Evolutionary conservation across 2,113 vertebrate species (phyloP).

Genomic region (Nanger granti): DNA sequence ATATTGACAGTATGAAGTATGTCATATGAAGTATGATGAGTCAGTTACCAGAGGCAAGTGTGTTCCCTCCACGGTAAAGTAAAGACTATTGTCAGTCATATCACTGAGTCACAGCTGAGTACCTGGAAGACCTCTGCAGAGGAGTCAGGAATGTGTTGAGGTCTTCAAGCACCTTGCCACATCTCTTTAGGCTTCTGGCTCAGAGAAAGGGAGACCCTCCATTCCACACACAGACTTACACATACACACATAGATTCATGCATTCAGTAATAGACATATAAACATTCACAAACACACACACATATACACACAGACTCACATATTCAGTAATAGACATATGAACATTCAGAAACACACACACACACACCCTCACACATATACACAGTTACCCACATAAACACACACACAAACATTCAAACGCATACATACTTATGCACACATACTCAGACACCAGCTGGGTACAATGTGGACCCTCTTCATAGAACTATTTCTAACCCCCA

Average conservation of each 20-base stretch:
- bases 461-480: neutral
- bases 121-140: neutral
- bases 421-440: neutral
- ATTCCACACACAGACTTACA: neutral
- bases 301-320: too few relatives aligned
- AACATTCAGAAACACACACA: too few relatives aligned
- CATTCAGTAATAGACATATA: neutral
- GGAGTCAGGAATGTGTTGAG: neutral
- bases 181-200: neutral
- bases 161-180: neutral
- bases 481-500: neutral
- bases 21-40: neutral
- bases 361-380: neutral
- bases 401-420: neutral
- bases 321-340: too few relatives aligned
- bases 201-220: neutral
- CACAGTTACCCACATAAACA: neutral
- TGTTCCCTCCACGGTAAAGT: neutral
- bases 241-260: neutral
- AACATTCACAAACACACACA: neutral
- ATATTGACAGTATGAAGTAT: neutral
- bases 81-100: neutral
- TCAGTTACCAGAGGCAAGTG: neutral
- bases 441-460: neutral
- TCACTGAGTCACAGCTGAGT: neutral